A percentile compares a stretch with the other conserved stretches of the same genome.
Evolutionary conservation across 2,797 vertebrate species (phyloP).

Genomic region (Heliangelus exortis): DNA sequence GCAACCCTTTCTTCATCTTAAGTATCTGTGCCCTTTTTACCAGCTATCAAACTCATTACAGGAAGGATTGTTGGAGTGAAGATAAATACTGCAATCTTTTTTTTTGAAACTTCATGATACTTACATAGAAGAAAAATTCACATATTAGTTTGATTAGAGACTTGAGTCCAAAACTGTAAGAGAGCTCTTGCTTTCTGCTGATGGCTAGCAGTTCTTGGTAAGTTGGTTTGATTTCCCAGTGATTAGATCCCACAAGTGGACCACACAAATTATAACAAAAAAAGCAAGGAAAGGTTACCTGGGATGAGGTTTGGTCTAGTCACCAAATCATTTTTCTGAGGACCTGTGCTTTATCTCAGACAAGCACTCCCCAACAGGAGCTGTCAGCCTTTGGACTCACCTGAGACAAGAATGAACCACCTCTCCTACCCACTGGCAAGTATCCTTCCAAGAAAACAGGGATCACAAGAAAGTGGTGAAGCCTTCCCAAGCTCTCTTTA

Average conservation of each 20-base stretch:
- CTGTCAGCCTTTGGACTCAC: rapidly evolving
- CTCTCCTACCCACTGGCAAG: background rate
- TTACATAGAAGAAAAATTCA: background rate
- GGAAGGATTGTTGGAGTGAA: background rate
- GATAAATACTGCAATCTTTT: background rate
- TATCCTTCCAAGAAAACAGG: background rate
- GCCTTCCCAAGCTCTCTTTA: background rate
- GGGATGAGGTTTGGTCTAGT: background rate
- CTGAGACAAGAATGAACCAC: rapidly evolving
- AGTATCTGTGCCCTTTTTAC: background rate
- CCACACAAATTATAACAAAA: background rate
- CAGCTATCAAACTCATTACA: background rate
- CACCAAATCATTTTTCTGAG: background rate
- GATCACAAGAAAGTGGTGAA: background rate
- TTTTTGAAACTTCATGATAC: background rate
- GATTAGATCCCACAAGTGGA: background rate
- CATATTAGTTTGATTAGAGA: background rate
- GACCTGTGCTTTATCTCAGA: background rate
- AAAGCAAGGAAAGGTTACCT: background rate
- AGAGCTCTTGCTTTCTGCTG: background rate
- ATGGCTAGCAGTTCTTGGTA: rapidly evolving
- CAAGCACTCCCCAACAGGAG: background rate
- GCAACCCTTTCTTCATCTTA: background rate
- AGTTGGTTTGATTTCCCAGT: background rate
- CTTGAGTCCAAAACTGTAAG: background rate